phyloP scores from a whole-genome alignment of 1,140 invertebrate genomes.

The Helicoverpa armigera region DNA sequence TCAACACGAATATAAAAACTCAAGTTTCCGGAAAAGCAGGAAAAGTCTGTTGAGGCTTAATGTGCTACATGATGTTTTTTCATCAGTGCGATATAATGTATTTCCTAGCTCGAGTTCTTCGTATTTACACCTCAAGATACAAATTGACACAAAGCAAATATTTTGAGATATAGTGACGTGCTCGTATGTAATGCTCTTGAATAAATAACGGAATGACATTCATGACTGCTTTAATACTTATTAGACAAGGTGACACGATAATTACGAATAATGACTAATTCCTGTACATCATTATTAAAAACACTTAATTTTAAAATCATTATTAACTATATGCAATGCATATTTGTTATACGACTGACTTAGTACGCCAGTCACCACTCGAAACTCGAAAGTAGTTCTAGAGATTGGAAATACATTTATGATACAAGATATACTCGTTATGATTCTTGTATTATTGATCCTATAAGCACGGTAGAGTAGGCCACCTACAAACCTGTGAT shows the following conservation, averaged over 20 bases:
- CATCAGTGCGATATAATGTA: neutral
- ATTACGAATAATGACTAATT: neutral
- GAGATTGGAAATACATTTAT: too few relatives aligned
- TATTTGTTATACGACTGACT: too few relatives aligned
- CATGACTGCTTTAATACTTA: neutral
- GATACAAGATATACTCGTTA: too few relatives aligned
- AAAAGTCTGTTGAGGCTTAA: neutral
- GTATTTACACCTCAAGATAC: neutral
- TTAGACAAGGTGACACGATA: neutral
- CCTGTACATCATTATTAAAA: neutral
- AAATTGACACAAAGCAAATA: slow-evolving; percentile 17
- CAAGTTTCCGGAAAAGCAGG: slow-evolving; percentile 3
- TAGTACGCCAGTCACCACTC: too few relatives aligned
- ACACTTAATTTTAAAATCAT: too few relatives aligned
- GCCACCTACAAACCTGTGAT: too few relatives aligned
- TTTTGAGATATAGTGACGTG: neutral
- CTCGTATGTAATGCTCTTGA: neutral
- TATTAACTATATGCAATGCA: too few relatives aligned
- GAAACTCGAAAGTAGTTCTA: too few relatives aligned
- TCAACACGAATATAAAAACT: neutral
- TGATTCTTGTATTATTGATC: too few relatives aligned
- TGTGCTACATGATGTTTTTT: neutral
- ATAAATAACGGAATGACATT: slow-evolving; percentile 10
- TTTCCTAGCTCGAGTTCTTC: neutral
- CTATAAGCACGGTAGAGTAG: too few relatives aligned